phyloP scores from a whole-genome alignment of 2,888 invertebrate species.

The Criorhina ranunculi region DNA sequence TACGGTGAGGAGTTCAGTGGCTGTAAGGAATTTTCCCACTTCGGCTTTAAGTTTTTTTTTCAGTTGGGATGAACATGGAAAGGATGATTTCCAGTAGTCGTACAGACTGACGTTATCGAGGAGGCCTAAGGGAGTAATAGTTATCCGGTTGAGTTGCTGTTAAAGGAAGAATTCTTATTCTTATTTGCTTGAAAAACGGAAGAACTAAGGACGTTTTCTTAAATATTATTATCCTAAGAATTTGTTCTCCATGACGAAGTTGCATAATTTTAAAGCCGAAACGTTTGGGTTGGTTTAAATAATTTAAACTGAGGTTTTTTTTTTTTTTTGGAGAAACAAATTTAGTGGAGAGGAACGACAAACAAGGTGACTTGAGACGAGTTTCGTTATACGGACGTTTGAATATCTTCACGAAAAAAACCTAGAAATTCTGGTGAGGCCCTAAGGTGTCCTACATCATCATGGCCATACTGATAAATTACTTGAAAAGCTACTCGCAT shows the following conservation, averaged over 20 bases:
- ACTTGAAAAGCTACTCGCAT: no score
- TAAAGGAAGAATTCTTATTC: conserved; percentile 41
- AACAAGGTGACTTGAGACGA: no score
- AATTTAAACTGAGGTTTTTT: background rate
- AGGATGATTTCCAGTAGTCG: conserved; percentile 55
- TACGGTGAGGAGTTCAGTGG: conserved; percentile 35
- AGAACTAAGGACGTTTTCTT: conserved; percentile 24
- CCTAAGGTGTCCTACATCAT: no score
- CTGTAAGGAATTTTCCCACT: conserved; percentile 50
- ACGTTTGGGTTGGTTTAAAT: background rate
- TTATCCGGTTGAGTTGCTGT: conserved; percentile 69
- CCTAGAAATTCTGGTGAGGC: no score
- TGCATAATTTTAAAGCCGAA: conserved; percentile 2
- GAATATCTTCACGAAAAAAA: no score
- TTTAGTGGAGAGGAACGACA: no score
- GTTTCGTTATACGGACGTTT: no score
- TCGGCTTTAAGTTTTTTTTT: conserved; percentile 44
- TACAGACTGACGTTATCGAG: conserved; percentile 61
- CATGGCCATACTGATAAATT: no score
- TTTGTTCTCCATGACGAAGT: conserved; percentile 30
- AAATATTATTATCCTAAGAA: conserved; percentile 33
- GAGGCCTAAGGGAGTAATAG: conserved; percentile 74
- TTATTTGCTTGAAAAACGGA: background rate
- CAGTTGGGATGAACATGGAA: conserved; percentile 52
- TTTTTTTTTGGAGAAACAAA: no score